These are phyloP conservation scores for Gopherus flavomarginatus DNA, from an alignment of 2,113 vertebrate genomes.

Conservation along the genomic window DNA sequence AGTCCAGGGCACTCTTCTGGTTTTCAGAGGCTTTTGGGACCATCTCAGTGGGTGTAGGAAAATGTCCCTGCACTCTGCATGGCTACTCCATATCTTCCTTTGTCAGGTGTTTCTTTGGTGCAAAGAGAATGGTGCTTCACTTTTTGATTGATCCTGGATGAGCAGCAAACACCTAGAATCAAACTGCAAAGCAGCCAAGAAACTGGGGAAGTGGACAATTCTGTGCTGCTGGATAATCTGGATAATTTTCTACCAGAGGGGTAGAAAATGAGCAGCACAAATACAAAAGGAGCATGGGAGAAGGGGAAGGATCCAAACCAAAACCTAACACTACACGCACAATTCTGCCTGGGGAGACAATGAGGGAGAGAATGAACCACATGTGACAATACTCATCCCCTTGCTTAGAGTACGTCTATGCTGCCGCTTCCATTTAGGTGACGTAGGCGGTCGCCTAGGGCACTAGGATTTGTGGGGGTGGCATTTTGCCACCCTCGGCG, in stretches of 20 bases:
- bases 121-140: not conserved
- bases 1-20: not conserved
- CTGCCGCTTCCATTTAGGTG: not conserved
- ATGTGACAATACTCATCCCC: not conserved
- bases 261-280: not conserved
- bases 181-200: not conserved
- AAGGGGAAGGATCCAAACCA: not conserved
- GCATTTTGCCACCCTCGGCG: too few species aligned
- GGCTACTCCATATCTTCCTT: not conserved
- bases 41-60: not conserved
- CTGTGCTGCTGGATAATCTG: not conserved
- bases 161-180: conserved; percentile 23
- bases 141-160: not conserved
- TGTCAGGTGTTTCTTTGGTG: not conserved
- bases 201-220: fast-evolving
- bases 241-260: not conserved
- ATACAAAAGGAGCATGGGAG: not conserved
- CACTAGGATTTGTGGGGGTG: too few species aligned
- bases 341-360: not conserved
- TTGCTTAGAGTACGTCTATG: not conserved
- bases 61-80: not conserved
- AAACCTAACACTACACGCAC: not conserved
- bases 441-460: too few species aligned
- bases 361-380: not conserved
- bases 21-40: not conserved